Evolutionary conservation across 1,140 invertebrate genomes (phyloP), one percentile per base, ranked within the genome.

Genomic region (Brachionus manjavacas): DNA sequence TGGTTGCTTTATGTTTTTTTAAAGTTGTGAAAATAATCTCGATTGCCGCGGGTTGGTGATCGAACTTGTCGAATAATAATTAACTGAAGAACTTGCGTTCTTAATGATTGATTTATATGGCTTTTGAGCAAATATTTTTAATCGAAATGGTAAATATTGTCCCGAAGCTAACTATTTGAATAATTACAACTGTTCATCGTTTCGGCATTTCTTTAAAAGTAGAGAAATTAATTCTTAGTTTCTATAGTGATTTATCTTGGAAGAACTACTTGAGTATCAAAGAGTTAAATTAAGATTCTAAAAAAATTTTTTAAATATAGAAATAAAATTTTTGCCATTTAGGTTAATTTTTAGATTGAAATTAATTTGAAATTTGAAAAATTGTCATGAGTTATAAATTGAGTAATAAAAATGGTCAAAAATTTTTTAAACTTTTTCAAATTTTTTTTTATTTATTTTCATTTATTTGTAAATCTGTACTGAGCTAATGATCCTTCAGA

Each of bases 221-320:
- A 14, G 14, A 46, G 25, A 60, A 55, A 60, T 60, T 60, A 20
- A 60, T 60, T 23, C 52, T 11, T 2, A 41, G 68, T 72, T 72
- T 35, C 68, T 72, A 72, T 72, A 41, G 68, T 41, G 9, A 72
- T 72, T 41, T 72, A 72, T 72, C 68, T 72, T 72, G 20, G n/a
- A n/a, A 60, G 52, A 20, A n/a, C 16, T 20, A n/a, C 12, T 72
- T 35, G 31, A 35, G 31, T 35, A 35, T 35, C 31, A 35, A 35
- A 35, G 31, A 35, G 31, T 35, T 35, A 6, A 35, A 41, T 35
- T 35, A 14, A 14, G 25, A 70, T 6, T 35, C 6, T 35, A n/a
- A 31, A 70, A 70, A 70, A 70, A 64, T 6, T n/a, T 35, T 28
- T 35, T 35, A 70, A 70, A 52, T 3, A 35, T 35, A 35, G 7